phyloP scores from a whole-genome alignment of 2,888 invertebrate genomes.

The Ectemnius lituratus region DNA sequence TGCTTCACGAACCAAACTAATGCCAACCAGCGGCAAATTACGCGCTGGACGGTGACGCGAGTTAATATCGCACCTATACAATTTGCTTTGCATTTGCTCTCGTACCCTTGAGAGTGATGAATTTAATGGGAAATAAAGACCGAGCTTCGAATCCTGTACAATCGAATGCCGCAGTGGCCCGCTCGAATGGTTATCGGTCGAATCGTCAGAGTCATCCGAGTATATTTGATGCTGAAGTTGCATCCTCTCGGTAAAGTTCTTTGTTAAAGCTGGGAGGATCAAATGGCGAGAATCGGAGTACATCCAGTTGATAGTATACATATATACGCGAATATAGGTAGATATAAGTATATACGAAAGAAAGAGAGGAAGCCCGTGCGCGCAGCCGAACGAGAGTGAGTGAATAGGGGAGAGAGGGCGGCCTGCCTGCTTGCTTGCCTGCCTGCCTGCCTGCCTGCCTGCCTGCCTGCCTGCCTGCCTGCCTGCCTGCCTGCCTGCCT shows the following conservation, averaged over 20 bases:
- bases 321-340: no score
- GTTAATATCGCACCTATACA: conserved; percentile 5
- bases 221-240: background rate
- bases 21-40: conserved; percentile 66
- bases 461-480: no score
- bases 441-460: no score
- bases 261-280: background rate
- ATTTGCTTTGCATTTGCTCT: background rate
- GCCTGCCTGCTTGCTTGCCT: no score
- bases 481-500: no score
- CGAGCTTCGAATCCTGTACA: background rate
- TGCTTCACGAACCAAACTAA: conserved; percentile 47
- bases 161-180: background rate
- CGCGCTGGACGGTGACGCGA: conserved; percentile 52
- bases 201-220: background rate
- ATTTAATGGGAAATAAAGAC: background rate
- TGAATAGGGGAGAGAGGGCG: conserved; percentile 5
- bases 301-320: conserved; percentile 1
- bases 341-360: background rate
- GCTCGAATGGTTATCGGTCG: background rate
- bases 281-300: background rate
- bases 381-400: conserved; percentile 6
- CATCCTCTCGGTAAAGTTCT: background rate
- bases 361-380: conserved; percentile 7
- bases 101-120: background rate